Evolutionary conservation across 2,797 vertebrate genomes (phyloP), one percentile per base, ranked within the genome.

Genomic region (Vultur gryphus): DNA sequence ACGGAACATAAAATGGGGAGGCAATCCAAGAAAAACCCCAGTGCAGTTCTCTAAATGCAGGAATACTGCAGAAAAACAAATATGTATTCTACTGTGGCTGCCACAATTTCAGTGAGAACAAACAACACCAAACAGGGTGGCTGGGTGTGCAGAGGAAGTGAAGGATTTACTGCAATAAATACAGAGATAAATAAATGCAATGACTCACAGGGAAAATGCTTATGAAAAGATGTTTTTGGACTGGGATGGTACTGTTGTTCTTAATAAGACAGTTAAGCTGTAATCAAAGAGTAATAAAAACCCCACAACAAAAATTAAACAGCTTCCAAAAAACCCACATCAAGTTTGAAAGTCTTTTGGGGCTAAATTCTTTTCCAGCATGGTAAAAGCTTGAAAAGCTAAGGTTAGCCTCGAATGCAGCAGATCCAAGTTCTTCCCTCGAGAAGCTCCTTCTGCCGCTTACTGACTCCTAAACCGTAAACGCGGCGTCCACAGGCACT

Each of bases 161-260:
- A 94, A 86, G 76, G 87, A 91, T 86, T 93, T 86, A 81, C 87
- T 76, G 85, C 87, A 88, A 55, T 79, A 93, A 95, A 91, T 43
- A 94, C 0, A 4, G 72, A 89, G 87, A 93, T 88, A 92, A 95
- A 90, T 67, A 84, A 96, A 95, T 29, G 49, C 72, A 91, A 11
- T 93, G 93, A 94, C 72, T 93, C 89, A 84, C 51, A 39, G 58
- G 62, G 51, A 16, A 8, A 88, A 79, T 16, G 49, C 58, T 84
- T 88, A 73, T 7, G 31, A 91, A 73, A 89, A 86, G 43, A 84
- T 76, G 85, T 8, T 85, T 95, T 70, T 84, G 66, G 85, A 76
- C 37, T n/a, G 52, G 61, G 65, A 82, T 21, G 26, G 84, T 70
- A 58, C 61, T 75, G 54, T 51, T 85, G 76, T 57, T 83, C 76